Base-by-base conservation (phyloP, 2,797 vertebrate species). In the Sebastes minor region DNA sequence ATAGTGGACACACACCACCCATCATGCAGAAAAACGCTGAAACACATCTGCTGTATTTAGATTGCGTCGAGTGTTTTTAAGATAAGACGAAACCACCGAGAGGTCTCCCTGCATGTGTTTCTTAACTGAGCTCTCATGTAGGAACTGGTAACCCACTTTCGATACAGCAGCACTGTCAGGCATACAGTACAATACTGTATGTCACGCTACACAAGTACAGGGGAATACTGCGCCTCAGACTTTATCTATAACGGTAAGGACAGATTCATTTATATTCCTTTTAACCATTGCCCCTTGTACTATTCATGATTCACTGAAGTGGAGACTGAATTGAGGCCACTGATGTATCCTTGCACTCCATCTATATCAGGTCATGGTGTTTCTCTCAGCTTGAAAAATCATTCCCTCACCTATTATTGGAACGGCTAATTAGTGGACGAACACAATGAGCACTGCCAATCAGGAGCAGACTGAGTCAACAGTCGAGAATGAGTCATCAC, bases 111-210 rank as follows among this genome's bases (percentile, higher is more conserved):
- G 63, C 72, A 78, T 13, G 42, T 73, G 81, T 61, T 74, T 78
- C 74, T 68, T 79, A 90, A 66, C 71, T 69, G 28, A 85, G 80
- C 76, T 55, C 23, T 62, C 7, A 13, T 71, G 13, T 8, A 69
- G 73, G 77, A 71, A 63, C 78, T 38, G 55, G 3, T 78, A 79
- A 83, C 82, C 82, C 49, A 79, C 56, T 84, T 79, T 69, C 55
- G 46, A 66, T 42, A 25, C 52, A 55, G 22, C 5, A 32, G 18
- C 4, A 32, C 66, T 63, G 30, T 64, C 30, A 33, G 30, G 32
- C 64, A 65, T 42, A 1, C 60, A 46, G 23, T 20, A 46, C 28
- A 56, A 28, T n/a, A 38, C 12, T 38, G 35, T 38, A 23, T 32
- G 9, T 32, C 18, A 65, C 2, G 1, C 6, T 25, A 14, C 35